Conservation (phyloP, 2,113 vertebrate genomes). For the Prunella himalayana region DNA sequence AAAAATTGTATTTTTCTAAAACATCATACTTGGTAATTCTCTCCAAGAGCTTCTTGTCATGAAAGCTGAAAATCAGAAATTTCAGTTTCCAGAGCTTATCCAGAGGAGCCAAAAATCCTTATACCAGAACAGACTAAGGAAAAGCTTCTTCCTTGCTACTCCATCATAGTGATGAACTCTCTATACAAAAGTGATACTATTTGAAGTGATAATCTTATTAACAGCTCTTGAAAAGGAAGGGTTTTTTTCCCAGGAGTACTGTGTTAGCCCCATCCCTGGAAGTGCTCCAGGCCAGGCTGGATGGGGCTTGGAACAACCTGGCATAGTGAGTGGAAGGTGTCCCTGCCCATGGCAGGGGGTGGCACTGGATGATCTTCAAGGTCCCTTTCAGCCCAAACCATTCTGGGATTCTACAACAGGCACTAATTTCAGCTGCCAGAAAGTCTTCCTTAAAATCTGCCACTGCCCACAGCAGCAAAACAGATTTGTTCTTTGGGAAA, state of each 20-base stretch:
- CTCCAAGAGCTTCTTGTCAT: not conserved
- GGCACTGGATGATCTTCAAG: not conserved
- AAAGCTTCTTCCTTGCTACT: not conserved
- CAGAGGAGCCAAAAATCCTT: not conserved
- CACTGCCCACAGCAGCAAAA: not conserved
- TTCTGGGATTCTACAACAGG: not conserved
- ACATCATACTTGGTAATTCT: too few relatives aligned
- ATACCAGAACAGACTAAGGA: fast-evolving
- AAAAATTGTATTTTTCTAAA: not conserved
- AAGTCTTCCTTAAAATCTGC: not conserved
- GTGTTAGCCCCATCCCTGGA: not conserved
- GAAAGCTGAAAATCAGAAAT: not conserved
- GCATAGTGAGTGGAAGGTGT: not conserved
- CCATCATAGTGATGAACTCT: fast-evolving
- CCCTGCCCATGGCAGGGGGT: not conserved
- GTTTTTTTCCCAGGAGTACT: not conserved
- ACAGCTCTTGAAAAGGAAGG: not conserved
- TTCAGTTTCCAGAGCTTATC: not conserved
- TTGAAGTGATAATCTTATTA: not conserved
- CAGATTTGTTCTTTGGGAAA: fast-evolving
- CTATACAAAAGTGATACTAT: not conserved
- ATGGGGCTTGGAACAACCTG: fast-evolving
- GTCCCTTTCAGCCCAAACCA: not conserved
- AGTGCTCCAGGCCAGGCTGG: fast-evolving
- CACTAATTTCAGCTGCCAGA: not conserved